Percentiles rank a stretch among this genome's conserved stretches.
Evolutionary conservation across 35 echinoderm and acorn worm genomes (phyloP).

Genomic region (Heliocidaris erythrogramma): DNA sequence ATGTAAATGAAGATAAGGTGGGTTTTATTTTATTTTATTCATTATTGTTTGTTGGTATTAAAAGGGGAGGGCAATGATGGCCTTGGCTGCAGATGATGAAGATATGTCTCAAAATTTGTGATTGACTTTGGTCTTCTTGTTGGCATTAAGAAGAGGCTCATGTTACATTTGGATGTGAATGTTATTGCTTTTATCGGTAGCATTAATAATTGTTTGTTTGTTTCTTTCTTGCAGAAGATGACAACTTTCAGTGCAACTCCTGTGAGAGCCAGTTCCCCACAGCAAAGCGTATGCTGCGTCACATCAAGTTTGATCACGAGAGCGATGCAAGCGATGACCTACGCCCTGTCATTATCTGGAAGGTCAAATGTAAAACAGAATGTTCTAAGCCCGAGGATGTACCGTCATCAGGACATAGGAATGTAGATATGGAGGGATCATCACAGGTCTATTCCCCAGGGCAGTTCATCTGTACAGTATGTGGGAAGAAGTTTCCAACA

Average conservation of each 20-base stretch:
- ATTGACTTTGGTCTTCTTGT: no score
- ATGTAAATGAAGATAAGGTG: no score
- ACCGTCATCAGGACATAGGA: background rate
- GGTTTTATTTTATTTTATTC: no score
- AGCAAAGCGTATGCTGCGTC: conserved; percentile 22
- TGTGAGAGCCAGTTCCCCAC: background rate
- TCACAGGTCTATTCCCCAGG: background rate
- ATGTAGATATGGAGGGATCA: background rate
- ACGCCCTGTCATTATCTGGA: conserved; percentile 25
- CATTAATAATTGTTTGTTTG: background rate
- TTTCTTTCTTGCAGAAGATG: background rate
- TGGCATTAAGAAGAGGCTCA: no score
- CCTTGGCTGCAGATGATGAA: no score
- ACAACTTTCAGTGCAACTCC: conserved; percentile 34
- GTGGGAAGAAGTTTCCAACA: conserved; percentile 45
- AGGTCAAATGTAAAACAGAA: conserved; percentile 13
- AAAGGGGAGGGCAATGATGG: no score
- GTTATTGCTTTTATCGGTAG: background rate
- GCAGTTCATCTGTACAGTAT: conserved; percentile 13
- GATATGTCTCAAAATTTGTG: no score
- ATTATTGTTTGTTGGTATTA: no score
- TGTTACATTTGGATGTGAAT: no score
- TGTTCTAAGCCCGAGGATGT: background rate
- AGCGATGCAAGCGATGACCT: background rate
- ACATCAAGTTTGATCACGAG: conserved; percentile 40